Evolutionary conservation across 2,113 vertebrate species (phyloP).

Genomic region (Nanorana parkeri): DNA sequence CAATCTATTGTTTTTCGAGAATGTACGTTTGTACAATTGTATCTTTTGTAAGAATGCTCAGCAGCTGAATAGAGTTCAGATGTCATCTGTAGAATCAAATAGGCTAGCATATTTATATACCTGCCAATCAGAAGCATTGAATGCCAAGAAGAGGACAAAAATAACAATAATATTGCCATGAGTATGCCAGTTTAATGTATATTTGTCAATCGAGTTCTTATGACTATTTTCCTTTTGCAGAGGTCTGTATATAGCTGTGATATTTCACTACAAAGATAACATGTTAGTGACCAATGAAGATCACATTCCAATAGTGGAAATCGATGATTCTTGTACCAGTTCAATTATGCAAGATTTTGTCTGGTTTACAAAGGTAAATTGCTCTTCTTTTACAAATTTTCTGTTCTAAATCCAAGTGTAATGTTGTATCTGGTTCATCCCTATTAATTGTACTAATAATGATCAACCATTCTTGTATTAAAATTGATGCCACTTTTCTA

Average conservation of each 20-base stretch:
- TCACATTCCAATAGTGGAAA: slow-evolving; percentile 97
- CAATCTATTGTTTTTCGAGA: no score
- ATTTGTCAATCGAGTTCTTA: neutral
- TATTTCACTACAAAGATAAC: slow-evolving; percentile 95
- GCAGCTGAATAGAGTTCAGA: no score
- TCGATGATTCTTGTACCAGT: slow-evolving; percentile 92
- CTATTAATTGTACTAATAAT: no score
- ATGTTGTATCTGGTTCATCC: no score
- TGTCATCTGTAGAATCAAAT: no score
- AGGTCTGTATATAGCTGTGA: slow-evolving; percentile 91
- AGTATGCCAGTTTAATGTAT: neutral
- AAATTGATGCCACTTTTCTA: no score
- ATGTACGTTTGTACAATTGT: no score
- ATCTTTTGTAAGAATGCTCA: no score
- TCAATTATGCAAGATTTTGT: slow-evolving; percentile 95
- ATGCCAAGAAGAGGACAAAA: neutral
- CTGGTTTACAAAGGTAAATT: slow-evolving; percentile 95
- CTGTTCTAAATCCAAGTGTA: no score
- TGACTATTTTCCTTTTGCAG: slow-evolving; percentile 70
- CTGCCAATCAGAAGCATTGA: neutral
- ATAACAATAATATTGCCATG: neutral
- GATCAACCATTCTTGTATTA: no score
- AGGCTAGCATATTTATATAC: no score
- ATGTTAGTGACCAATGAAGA: slow-evolving; percentile 96
- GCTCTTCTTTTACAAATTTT: neutral